Evolutionary conservation across 23 tunicate genomes (phyloP), one percentile per base, ranked within the genome.

Genomic region (Clavelina lepadiformis): DNA sequence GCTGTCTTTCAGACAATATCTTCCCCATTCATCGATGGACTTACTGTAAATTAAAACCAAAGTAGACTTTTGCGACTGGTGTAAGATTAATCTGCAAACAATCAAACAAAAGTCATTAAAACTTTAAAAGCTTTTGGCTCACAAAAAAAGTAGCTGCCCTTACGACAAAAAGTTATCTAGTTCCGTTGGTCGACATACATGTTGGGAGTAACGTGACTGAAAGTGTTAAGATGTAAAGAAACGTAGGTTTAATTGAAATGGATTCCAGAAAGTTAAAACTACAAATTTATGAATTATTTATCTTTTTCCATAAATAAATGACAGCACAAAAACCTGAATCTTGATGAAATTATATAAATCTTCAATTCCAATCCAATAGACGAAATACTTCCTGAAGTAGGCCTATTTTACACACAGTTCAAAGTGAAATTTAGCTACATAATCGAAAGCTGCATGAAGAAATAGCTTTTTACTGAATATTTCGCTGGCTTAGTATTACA

Each of bases 161-260:
- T 72, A 72, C 77, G 29, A 72, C 88, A 75, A 81, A 20, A n/a
- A 81, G 56, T 11, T 68, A 37, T 11, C 65, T 20, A 3, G 56
- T 34, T 44, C 53, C 64, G 67, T 81, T 67, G 26, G 41, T 81
- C 26, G 73, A 54, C 4, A 73, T 64, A 4, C 31, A 2, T 31
- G 56, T 81, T 11, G 88, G 3, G 88, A n/a, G 88, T 19, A 74
- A 53, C 15, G 88, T 81, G 46, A 56, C 77, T 72, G 49, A 57
- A 72, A 72, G 49, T 18, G 4, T 59, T 26, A 22, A 13, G 20
- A 11, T 11, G 49, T 15, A 41, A 3, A 58, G n/a, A n/a, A n/a
- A n/a, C n/a, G n/a, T n/a, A n/a, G n/a, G n/a, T n/a, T n/a, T n/a
- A n/a, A n/a, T n/a, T n/a, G n/a, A n/a, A n/a, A n/a, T n/a, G n/a